Percentiles rank a stretch among this genome's conserved stretches.
Conservation (phyloP, 35 echinoderm and acorn worm genomes). For the Nesometra sesokonis region DNA sequence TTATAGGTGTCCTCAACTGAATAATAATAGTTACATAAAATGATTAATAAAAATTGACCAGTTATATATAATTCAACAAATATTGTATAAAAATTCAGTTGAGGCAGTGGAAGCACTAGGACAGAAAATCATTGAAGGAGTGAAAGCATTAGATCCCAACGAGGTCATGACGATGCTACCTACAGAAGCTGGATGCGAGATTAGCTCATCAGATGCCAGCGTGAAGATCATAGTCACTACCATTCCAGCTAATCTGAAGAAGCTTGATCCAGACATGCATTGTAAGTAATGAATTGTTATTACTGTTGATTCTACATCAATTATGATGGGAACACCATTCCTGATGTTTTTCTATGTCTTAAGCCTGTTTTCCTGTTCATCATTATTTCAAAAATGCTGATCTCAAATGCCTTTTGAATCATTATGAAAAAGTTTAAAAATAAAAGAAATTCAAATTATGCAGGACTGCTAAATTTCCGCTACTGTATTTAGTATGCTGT, state of each 20-base stretch:
- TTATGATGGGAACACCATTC: too few relatives aligned
- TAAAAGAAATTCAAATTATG: too few relatives aligned
- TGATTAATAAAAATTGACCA: too few relatives aligned
- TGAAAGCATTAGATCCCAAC: conserved; percentile 76
- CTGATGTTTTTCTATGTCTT: too few relatives aligned
- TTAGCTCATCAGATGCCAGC: conserved; percentile 69
- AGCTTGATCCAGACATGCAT: conserved; percentile 83
- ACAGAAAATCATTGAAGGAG: conserved; percentile 74
- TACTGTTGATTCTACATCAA: too few relatives aligned
- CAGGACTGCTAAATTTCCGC: too few relatives aligned
- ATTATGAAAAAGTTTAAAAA: too few relatives aligned
- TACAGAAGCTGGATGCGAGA: conserved; percentile 80
- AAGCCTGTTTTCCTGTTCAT: too few relatives aligned
- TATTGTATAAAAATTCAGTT: conserved; percentile 10
- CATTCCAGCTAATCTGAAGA: conserved; percentile 90
- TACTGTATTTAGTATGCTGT: too few relatives aligned
- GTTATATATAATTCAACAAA: neutral
- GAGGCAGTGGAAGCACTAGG: conserved; percentile 82
- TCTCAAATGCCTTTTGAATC: too few relatives aligned
- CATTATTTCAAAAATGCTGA: too few relatives aligned
- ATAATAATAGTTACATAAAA: too few relatives aligned
- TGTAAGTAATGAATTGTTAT: conserved; percentile 52
- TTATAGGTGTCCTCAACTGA: neutral
- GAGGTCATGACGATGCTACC: conserved; percentile 74
- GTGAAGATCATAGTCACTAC: conserved; percentile 86